phyloP scores from a whole-genome alignment of 2,113 vertebrate genomes.

The Lagopus leucura region DNA sequence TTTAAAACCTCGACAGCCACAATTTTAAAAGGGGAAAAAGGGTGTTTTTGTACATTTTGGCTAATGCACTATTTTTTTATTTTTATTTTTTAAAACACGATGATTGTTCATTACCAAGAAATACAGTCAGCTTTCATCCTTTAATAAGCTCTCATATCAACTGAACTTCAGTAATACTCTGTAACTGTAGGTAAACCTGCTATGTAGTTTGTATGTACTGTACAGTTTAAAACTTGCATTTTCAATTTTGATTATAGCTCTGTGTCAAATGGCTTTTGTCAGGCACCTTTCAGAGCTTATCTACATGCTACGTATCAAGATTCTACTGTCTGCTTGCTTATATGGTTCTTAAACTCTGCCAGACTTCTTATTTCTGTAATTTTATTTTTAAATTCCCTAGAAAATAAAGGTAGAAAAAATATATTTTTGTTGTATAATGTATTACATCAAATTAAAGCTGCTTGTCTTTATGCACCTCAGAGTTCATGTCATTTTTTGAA shows the following conservation, averaged over 20 bases:
- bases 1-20: background rate
- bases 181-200: background rate
- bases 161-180: background rate
- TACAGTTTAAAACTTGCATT: background rate
- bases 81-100: background rate
- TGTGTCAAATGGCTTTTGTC: background rate
- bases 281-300: background rate
- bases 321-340: background rate
- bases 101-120: background rate
- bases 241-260: background rate
- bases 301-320: background rate
- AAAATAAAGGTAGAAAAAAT: background rate
- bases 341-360: background rate
- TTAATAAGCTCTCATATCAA: background rate
- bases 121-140: background rate
- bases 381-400: background rate
- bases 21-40: constrained; percentile 1
- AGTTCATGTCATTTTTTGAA: background rate
- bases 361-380: background rate
- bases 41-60: background rate
- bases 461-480: background rate
- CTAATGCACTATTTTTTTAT: background rate
- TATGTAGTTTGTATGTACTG: background rate
- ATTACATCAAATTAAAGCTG: background rate
- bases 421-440: background rate